Conservation (phyloP, 2,113 vertebrate genomes). For the Pelusios castaneus region DNA sequence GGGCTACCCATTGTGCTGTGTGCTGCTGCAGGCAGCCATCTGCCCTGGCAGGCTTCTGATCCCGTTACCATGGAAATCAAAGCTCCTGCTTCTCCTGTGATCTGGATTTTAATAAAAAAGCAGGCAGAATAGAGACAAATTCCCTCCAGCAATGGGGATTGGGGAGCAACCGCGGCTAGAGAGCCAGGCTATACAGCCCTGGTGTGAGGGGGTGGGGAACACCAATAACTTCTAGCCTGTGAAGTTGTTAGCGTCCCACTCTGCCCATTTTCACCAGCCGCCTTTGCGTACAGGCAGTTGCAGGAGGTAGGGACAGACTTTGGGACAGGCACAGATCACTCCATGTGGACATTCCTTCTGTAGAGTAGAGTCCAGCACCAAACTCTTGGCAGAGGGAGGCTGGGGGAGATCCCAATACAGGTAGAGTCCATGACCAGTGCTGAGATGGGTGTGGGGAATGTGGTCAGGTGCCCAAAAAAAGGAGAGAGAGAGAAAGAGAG, state of each 20-base stretch:
- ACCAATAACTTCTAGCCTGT: not conserved
- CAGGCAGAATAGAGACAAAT: not conserved
- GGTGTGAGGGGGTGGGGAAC: not conserved
- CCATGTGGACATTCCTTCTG: no score
- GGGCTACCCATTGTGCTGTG: not conserved
- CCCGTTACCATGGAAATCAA: conserved; percentile 10
- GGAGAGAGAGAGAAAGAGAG: rapidly evolving
- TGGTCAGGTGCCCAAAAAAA: not conserved
- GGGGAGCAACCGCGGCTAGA: not conserved
- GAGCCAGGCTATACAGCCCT: not conserved
- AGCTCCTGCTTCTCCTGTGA: not conserved
- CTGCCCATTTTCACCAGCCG: not conserved
- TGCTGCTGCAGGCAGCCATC: not conserved
- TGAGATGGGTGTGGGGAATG: not conserved
- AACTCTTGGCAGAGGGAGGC: not conserved
- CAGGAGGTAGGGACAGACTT: not conserved
- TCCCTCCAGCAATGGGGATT: not conserved
- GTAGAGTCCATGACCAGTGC: not conserved
- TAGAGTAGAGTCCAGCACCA: not conserved
- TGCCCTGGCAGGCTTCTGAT: not conserved
- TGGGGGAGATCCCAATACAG: not conserved
- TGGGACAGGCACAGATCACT: no score
- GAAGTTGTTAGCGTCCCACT: not conserved
- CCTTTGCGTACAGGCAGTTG: not conserved
- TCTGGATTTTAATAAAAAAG: not conserved